These are phyloP conservation scores for Butastur rufipennis DNA, from an alignment of 2,113 vertebrate species.

Conservation along the genomic window DNA sequence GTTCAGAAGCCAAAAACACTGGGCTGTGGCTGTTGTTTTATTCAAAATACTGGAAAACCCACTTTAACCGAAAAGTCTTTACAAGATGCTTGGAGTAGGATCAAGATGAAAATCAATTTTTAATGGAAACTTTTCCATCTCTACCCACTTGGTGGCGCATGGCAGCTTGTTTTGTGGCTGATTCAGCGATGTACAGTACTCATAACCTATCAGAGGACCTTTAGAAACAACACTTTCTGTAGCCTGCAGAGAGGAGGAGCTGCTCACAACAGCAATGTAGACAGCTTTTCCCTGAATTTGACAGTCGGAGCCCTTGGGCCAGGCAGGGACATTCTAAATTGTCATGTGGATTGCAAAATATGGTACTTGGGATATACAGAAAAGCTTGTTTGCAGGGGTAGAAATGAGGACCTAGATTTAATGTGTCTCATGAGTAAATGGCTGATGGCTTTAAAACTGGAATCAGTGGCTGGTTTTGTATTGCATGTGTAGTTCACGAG, in stretches of 20 bases:
- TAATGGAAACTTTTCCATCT: not conserved
- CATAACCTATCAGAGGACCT: not conserved
- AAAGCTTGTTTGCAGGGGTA: not conserved
- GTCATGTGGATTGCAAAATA: not conserved
- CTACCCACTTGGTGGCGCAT: constrained; percentile 63
- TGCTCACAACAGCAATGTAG: not conserved
- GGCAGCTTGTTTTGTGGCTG: not conserved
- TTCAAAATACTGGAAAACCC: not conserved
- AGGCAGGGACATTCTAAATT: not conserved
- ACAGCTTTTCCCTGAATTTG: not conserved
- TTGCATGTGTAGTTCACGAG: not conserved
- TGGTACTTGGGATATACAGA: not conserved
- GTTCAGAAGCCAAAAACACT: not conserved
- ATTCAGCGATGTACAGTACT: not conserved
- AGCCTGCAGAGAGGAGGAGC: not conserved
- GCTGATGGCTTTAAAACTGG: not conserved
- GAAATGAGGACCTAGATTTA: not conserved
- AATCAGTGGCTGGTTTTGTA: not conserved
- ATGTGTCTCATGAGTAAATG: not conserved
- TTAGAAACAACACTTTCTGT: not conserved
- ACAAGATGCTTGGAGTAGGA: not conserved
- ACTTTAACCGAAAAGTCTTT: not conserved
- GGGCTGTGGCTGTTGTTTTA: not conserved
- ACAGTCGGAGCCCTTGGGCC: not conserved
- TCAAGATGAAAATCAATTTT: not conserved